Evolutionary conservation across 2,888 invertebrate genomes (phyloP).

Genomic region (Polyommatus iphigenia): DNA sequence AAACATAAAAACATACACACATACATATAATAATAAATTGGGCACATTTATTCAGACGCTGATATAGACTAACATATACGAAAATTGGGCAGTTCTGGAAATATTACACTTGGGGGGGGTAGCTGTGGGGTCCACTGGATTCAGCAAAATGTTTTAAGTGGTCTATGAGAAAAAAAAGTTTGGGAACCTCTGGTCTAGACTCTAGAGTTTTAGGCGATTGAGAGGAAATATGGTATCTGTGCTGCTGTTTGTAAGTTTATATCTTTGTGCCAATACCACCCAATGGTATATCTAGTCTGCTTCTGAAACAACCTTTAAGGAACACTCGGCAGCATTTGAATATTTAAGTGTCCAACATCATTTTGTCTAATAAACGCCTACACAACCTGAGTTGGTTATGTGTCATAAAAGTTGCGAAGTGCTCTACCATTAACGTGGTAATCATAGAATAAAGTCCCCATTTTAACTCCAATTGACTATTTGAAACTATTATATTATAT

Average conservation of each 20-base stretch:
- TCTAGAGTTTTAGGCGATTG: neutral
- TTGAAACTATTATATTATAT: neutral
- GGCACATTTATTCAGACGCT: no score
- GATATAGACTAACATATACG: no score
- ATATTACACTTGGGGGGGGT: no score
- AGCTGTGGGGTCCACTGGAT: no score
- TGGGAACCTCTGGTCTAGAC: neutral
- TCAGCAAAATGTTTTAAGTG: no score
- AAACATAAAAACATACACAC: no score
- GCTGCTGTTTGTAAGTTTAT: neutral
- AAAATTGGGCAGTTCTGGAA: no score
- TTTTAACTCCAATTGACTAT: neutral
- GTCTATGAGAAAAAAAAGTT: no score
- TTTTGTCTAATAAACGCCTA: neutral
- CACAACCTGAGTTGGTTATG: neutral
- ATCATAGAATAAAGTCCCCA: neutral
- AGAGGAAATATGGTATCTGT: neutral
- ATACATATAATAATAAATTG: no score
- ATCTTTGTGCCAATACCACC: neutral
- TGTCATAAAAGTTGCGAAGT: constrained; percentile 18
- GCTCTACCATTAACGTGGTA: neutral
- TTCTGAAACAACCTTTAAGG: neutral
- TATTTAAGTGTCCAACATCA: neutral
- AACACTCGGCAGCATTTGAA: neutral
- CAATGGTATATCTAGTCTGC: neutral